Percentiles rank a stretch among this genome's conserved stretches.
phyloP scores from a whole-genome alignment of 2,113 vertebrate species.

The Tor tambroides region DNA sequence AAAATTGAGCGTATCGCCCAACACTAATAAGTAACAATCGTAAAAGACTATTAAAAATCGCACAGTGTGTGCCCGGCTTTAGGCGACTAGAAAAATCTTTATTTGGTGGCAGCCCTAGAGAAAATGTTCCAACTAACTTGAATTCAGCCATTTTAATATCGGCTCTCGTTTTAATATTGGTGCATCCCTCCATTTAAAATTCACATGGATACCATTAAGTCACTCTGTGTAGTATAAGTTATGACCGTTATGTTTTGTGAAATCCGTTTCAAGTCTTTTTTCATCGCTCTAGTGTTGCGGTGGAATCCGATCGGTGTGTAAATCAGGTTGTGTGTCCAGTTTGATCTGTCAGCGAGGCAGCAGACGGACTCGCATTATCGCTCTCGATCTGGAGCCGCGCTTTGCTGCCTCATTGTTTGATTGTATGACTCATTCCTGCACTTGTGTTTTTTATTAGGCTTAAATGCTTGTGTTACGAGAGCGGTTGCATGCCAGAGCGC shows the following conservation, averaged over 20 bases:
- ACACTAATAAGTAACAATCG: too few relatives aligned
- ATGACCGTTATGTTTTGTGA: not conserved
- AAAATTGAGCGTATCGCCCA: too few relatives aligned
- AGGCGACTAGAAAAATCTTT: too few relatives aligned
- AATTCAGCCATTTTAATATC: too few relatives aligned
- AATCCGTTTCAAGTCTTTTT: constrained; percentile 1
- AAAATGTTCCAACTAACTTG: too few relatives aligned
- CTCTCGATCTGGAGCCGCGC: not conserved
- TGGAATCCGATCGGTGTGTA: not conserved
- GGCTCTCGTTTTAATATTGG: too few relatives aligned
- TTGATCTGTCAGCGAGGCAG: not conserved
- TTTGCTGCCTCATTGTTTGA: constrained; percentile 25
- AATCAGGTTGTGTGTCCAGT: not conserved
- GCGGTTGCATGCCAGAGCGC: not conserved
- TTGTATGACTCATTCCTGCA: constrained; percentile 13
- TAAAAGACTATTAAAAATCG: too few relatives aligned
- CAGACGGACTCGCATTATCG: not conserved
- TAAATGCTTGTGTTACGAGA: constrained; percentile 43
- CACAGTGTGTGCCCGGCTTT: too few relatives aligned
- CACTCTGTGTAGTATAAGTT: not conserved
- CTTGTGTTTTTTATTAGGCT: constrained; percentile 27
- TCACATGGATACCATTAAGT: not conserved
- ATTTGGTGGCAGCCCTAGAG: too few relatives aligned
- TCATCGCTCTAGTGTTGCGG: not conserved
- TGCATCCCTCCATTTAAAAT: not conserved